Percentiles rank a stretch among this genome's conserved stretches.
phyloP scores from a whole-genome alignment of 2,888 invertebrate species.

The Acrobeloides nanus region DNA sequence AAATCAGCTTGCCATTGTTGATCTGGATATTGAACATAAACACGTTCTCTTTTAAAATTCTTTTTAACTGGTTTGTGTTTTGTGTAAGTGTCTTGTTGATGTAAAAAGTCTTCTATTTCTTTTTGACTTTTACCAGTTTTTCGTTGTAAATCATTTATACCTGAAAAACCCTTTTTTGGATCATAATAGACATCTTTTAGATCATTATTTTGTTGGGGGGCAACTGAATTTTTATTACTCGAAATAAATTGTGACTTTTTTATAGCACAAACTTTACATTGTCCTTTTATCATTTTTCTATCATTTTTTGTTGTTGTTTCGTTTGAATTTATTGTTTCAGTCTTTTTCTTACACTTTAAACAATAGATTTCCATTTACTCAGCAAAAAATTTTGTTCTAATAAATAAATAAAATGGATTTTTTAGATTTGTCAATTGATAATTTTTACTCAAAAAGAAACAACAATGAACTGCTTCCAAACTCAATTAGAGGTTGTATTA shows the following conservation, averaged over 20 bases:
- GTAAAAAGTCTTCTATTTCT: slow-evolving; percentile 10
- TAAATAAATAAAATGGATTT: slow-evolving; percentile 10
- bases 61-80: slow-evolving; percentile 29
- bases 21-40: slow-evolving; percentile 22
- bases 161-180: slow-evolving; percentile 10
- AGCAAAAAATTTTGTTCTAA: slow-evolving; percentile 4
- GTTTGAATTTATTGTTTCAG: slow-evolving; percentile 4
- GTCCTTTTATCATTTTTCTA: slow-evolving; percentile 6
- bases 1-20: slow-evolving; percentile 36
- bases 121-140: slow-evolving; percentile 14
- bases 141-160: slow-evolving; percentile 10
- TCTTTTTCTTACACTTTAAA: slow-evolving; percentile 7
- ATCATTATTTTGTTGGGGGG: neutral
- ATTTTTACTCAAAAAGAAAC: slow-evolving; percentile 25
- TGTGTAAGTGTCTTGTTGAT: slow-evolving; percentile 30
- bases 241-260: slow-evolving; percentile 5
- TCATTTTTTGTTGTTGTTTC: slow-evolving; percentile 6
- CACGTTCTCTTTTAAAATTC: slow-evolving; percentile 25
- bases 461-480: slow-evolving; percentile 23
- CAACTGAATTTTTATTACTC: neutral
- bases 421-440: slow-evolving; percentile 16
- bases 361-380: slow-evolving; percentile 5
- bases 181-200: slow-evolving; percentile 10
- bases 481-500: slow-evolving; percentile 33
- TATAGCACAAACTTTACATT: slow-evolving; percentile 7